Conservation (phyloP, 2,113 vertebrate species). For the Natator depressus region DNA sequence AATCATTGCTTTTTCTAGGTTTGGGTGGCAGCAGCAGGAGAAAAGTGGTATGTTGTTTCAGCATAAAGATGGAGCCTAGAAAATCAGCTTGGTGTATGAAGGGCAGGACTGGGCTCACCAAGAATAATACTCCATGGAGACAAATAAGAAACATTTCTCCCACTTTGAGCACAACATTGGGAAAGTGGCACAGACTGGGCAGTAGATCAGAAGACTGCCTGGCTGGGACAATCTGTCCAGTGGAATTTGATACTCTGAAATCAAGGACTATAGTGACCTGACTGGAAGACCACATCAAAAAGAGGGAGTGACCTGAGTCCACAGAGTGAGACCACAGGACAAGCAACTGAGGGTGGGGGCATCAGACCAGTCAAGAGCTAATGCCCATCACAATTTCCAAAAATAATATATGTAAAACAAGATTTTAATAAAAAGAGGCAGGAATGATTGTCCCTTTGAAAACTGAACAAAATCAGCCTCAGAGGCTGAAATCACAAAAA, state of each 20-base stretch:
- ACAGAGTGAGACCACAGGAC: too few species aligned
- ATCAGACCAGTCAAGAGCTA: neutral
- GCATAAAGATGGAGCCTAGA: neutral
- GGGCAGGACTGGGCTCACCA: neutral
- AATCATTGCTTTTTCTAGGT: neutral
- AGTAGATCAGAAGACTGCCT: too few species aligned
- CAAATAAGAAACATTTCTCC: neutral
- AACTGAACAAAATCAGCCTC: neutral
- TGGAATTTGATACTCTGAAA: too few species aligned
- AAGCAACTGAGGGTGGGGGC: too few species aligned
- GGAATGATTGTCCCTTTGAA: conserved; percentile 15
- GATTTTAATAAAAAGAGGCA: neutral
- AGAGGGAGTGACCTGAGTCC: too few species aligned
- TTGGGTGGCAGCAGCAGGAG: neutral
- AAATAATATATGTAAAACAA: conserved; percentile 25
- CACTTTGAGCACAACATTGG: neutral
- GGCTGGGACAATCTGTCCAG: too few species aligned
- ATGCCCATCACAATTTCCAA: neutral
- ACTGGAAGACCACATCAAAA: too few species aligned
- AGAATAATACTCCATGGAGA: neutral
- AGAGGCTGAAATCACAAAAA: neutral
- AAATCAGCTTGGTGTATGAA: neutral
- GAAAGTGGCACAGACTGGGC: too few species aligned
- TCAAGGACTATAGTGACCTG: too few species aligned
- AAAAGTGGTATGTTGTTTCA: neutral